These are phyloP conservation scores for Porites divaricata DNA, from an alignment of 92 coral and sea anemone genomes.

Conservation along the genomic window DNA sequence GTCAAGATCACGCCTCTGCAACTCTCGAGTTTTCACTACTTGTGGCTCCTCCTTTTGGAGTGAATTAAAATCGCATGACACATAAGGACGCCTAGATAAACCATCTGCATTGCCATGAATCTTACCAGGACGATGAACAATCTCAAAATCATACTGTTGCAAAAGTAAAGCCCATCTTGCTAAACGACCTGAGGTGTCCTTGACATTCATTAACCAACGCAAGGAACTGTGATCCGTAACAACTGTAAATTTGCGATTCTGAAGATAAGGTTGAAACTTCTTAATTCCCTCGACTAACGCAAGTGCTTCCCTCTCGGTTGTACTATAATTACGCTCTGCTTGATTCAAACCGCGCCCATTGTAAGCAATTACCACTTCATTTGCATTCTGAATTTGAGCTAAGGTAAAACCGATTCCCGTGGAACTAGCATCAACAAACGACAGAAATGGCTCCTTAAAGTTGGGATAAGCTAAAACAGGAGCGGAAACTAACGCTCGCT, in stretches of 20 bases:
- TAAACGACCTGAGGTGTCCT: slow-evolving; percentile 33
- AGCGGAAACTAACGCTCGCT: slow-evolving; percentile 9
- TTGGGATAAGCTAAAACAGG: slow-evolving; percentile 8
- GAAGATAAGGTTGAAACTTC: too few relatives aligned
- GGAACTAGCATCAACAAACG: too few relatives aligned
- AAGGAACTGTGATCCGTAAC: not conserved
- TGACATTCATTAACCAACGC: slow-evolving; percentile 25
- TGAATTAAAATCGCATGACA: not conserved
- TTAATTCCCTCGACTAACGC: slow-evolving; percentile 20
- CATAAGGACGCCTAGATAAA: slow-evolving; percentile 8
- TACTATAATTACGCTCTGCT: slow-evolving; percentile 43
- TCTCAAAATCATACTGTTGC: slow-evolving; percentile 53
- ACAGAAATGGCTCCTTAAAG: slow-evolving; percentile 13
- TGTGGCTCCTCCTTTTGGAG: not conserved
- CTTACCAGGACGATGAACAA: slow-evolving; percentile 46
- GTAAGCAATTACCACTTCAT: slow-evolving; percentile 51
- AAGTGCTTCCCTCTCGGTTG: slow-evolving; percentile 41
- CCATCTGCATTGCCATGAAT: slow-evolving; percentile 52
- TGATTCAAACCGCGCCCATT: slow-evolving; percentile 32
- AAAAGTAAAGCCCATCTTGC: slow-evolving; percentile 47
- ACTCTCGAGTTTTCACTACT: not conserved
- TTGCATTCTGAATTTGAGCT: not conserved
- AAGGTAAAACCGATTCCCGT: not conserved
- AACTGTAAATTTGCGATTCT: too few relatives aligned
- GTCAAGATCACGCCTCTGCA: not conserved